A percentile compares a stretch with the other conserved stretches of the same genome.
Conservation (phyloP, 2,888 invertebrate genomes). For the Tetanocera ferruginea region DNA sequence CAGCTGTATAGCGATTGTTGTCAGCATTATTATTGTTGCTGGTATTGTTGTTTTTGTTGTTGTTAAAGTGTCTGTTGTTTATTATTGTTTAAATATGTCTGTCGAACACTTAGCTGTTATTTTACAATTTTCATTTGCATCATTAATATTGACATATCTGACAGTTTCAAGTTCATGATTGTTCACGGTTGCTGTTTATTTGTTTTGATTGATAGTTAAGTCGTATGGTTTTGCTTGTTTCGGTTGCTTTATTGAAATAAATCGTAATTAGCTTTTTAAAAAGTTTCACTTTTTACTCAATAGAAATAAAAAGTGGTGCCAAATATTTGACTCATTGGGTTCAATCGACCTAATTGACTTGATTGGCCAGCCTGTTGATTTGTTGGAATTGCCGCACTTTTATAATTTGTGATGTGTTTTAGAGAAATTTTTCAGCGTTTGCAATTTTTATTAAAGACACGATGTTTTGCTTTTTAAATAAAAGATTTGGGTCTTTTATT, state of each 20-base stretch:
- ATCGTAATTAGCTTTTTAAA: no score
- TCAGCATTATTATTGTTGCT: not conserved
- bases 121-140: not conserved
- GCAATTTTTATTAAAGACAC: no score
- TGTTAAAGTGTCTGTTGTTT: not conserved
- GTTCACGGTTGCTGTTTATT: not conserved
- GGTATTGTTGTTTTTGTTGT: not conserved
- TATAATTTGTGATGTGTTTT: no score
- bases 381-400: no score
- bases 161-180: conserved; percentile 23
- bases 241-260: not conserved
- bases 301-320: not conserved
- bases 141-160: conserved; percentile 18
- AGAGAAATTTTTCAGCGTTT: no score
- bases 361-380: no score
- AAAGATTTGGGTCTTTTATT: no score
- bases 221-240: not conserved
- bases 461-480: no score
- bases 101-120: not conserved
- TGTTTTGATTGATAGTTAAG: not conserved
- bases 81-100: not conserved
- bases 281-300: not conserved
- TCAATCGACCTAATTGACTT: not conserved
- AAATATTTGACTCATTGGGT: not conserved
- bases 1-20: not conserved